Evolutionary conservation across 2,797 vertebrate genomes (phyloP).

Genomic region (Echeneis naucrates): DNA sequence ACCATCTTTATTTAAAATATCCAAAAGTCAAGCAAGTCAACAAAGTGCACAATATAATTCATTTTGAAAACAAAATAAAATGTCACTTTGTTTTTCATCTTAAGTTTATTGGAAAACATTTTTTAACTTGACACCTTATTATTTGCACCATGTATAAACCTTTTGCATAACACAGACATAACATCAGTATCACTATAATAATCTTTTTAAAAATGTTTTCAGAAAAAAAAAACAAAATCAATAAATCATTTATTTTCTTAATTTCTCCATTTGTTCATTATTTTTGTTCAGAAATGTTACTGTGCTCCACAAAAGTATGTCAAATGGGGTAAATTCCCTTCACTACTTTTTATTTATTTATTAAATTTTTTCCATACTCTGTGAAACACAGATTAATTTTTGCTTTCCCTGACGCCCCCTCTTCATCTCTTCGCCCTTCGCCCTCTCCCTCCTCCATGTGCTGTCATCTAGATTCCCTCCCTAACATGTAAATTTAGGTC

Average conservation of each 20-base stretch:
- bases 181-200: background rate
- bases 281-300: background rate
- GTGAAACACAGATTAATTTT: constrained; percentile 30
- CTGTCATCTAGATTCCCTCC: constrained; percentile 87
- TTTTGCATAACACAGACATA: background rate
- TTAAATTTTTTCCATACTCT: too few relatives aligned
- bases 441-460: constrained; percentile 70
- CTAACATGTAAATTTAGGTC: constrained; percentile 88
- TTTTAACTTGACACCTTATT: background rate
- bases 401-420: constrained; percentile 49
- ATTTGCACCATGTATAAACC: background rate
- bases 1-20: background rate
- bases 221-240: background rate
- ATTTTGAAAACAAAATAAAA: background rate
- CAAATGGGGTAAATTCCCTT: too few relatives aligned
- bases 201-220: too few relatives aligned
- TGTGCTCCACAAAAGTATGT: background rate
- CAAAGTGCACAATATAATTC: background rate
- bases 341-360: too few relatives aligned
- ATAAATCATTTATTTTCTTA: background rate
- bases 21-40: background rate
- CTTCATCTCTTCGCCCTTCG: constrained; percentile 53
- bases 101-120: background rate
- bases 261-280: background rate
- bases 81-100: background rate